phyloP scores from a whole-genome alignment of 2,113 vertebrate species.

The Dissostichus mawsoni region DNA sequence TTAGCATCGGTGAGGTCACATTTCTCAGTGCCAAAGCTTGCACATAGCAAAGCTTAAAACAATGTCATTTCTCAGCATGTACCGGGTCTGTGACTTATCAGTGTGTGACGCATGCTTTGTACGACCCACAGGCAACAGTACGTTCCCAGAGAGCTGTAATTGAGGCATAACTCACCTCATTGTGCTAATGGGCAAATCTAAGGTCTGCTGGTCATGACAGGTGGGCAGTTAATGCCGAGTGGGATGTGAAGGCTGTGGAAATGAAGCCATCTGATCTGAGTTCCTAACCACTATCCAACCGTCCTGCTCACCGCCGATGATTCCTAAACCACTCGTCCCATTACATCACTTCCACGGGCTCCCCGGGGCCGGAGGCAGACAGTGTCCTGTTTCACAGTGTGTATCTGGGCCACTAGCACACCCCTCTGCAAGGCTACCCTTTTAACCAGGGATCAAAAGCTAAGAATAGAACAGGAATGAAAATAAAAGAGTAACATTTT shows the following conservation, averaged over 20 bases:
- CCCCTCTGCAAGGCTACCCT: slow-evolving; percentile 19
- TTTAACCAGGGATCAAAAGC: slow-evolving; percentile 42
- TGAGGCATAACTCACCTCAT: slow-evolving; percentile 35
- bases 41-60: slow-evolving; percentile 33
- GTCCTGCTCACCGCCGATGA: slow-evolving; percentile 47
- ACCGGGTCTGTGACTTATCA: slow-evolving; percentile 8
- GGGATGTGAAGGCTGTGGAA: slow-evolving; percentile 34
- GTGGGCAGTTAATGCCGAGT: slow-evolving; percentile 58
- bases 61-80: slow-evolving; percentile 44
- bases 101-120: slow-evolving; percentile 8
- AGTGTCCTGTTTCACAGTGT: slow-evolving; percentile 70
- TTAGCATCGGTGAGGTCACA: slow-evolving; percentile 41
- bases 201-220: slow-evolving; percentile 42
- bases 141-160: slow-evolving; percentile 30
- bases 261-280: slow-evolving; percentile 52
- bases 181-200: slow-evolving; percentile 42
- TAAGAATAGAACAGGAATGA: slow-evolving; percentile 11
- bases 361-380: slow-evolving; percentile 45
- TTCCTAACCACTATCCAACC: slow-evolving; percentile 57
- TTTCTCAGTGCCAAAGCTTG: slow-evolving; percentile 22
- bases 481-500: slow-evolving; percentile 1
- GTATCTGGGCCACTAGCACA: slow-evolving; percentile 19
- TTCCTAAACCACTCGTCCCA: slow-evolving; percentile 62
- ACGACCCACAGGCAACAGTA: neutral
- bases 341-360: slow-evolving; percentile 71